A percentile compares a stretch with the other conserved stretches of the same genome.
phyloP scores from a whole-genome alignment of 2,113 vertebrate species.

The Elachura formosa region DNA sequence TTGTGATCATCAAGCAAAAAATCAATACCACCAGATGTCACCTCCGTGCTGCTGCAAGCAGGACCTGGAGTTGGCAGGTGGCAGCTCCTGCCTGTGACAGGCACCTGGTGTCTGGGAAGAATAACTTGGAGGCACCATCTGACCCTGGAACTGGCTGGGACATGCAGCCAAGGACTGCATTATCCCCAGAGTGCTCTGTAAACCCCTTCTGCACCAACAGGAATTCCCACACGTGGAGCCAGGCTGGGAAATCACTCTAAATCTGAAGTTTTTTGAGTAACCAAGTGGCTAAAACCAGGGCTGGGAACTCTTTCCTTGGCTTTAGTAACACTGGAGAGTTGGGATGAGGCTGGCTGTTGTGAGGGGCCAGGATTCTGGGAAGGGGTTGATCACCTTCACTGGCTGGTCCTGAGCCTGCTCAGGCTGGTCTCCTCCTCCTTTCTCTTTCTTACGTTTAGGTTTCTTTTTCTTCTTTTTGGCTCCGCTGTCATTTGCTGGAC shows the following conservation, averaged over 20 bases:
- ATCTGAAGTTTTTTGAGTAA: neutral
- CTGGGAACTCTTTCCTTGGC: neutral
- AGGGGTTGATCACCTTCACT: constrained; percentile 75
- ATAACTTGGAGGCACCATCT: neutral
- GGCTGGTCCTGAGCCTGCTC: constrained; percentile 83
- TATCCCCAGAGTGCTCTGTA: neutral
- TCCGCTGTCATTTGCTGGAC: constrained; percentile 84
- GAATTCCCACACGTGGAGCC: neutral
- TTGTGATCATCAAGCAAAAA: neutral
- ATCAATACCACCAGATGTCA: neutral
- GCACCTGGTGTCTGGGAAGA: neutral
- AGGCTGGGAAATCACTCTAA: neutral
- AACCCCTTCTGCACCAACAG: neutral
- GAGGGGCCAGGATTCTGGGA: neutral
- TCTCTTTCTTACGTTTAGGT: constrained; percentile 95
- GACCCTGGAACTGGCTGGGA: neutral
- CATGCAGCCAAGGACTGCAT: neutral
- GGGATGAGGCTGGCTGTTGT: neutral
- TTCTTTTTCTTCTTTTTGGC: constrained; percentile 99
- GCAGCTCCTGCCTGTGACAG: neutral
- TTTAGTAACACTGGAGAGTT: neutral
- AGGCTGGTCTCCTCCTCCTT: constrained; percentile 74
- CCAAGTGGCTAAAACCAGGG: neutral
- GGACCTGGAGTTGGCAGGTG: neutral
- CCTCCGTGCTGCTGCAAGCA: neutral